Percentiles rank a stretch among this genome's conserved stretches.
These are phyloP conservation scores for Prunella himalayana DNA, from an alignment of 2,113 vertebrate genomes.

Conservation along the genomic window DNA sequence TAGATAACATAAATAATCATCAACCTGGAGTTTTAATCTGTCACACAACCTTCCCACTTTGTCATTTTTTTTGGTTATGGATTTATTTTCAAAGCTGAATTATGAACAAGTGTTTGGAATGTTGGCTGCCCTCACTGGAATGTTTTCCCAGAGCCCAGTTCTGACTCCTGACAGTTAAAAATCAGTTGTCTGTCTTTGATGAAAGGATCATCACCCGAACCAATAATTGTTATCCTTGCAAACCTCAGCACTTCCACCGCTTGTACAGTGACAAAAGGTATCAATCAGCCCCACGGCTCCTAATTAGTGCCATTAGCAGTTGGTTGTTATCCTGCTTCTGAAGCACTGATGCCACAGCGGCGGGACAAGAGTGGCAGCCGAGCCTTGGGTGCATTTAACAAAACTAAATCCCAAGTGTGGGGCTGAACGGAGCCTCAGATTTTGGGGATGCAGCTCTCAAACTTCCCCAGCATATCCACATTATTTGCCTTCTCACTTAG, in stretches of 20 bases:
- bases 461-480: background rate
- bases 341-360: background rate
- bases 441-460: background rate
- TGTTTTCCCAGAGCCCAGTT: background rate
- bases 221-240: constrained; percentile 64
- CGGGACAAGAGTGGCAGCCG: background rate
- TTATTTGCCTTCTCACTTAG: background rate
- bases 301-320: constrained; percentile 64
- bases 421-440: background rate
- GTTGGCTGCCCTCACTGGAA: background rate
- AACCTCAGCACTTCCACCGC: background rate
- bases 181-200: background rate
- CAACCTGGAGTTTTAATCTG: background rate
- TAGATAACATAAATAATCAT: background rate
- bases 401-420: background rate
- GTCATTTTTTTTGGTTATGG: background rate
- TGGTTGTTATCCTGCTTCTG: constrained; percentile 21
- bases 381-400: background rate
- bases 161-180: background rate
- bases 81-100: background rate
- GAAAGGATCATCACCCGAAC: constrained; percentile 31
- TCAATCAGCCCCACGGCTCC: constrained; percentile 59
- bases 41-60: background rate
- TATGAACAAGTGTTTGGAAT: background rate
- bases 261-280: constrained; percentile 58